A percentile compares a stretch with the other conserved stretches of the same genome.
phyloP scores from a whole-genome alignment of 2,888 invertebrate genomes.

The Hypomecis punctinalis region DNA sequence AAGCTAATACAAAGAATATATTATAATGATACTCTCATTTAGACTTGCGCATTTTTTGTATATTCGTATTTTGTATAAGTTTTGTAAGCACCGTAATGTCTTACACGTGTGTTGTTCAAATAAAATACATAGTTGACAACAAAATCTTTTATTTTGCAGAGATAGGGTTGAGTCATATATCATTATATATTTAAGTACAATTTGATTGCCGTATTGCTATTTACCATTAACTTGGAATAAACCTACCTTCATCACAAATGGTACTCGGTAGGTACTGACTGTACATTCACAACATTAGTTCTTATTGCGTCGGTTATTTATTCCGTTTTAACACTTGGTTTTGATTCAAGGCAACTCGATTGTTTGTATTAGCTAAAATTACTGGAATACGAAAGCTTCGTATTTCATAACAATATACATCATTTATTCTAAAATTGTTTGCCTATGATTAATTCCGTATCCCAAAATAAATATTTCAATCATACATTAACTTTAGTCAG shows the following conservation, averaged over 20 bases:
- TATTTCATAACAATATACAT: slow-evolving; percentile 54
- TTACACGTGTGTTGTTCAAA: neutral
- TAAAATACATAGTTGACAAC: slow-evolving; percentile 36
- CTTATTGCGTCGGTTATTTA: slow-evolving; percentile 63
- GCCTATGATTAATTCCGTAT: slow-evolving; percentile 54
- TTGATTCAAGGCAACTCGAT: slow-evolving; percentile 79
- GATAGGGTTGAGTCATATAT: slow-evolving; percentile 43
- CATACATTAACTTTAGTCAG: slow-evolving; percentile 49
- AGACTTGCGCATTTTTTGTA: no score
- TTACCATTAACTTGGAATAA: slow-evolving; percentile 59
- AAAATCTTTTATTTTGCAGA: slow-evolving; percentile 57
- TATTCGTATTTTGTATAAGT: no score
- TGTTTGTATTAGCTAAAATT: slow-evolving; percentile 66
- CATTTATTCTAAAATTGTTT: slow-evolving; percentile 48
- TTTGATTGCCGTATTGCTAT: slow-evolving; percentile 31
- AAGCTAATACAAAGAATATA: no score
- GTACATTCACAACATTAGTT: slow-evolving; percentile 42
- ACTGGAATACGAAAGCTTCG: slow-evolving; percentile 59
- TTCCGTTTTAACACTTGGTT: slow-evolving; percentile 59
- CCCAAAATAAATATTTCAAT: slow-evolving; percentile 49
- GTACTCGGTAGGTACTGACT: slow-evolving; percentile 3
- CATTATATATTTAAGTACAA: slow-evolving; percentile 34
- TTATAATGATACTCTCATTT: no score
- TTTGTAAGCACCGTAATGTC: no score
- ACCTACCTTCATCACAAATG: slow-evolving; percentile 58